Base-by-base conservation (phyloP, 2,113 vertebrate genomes). In the Dissostichus mawsoni region DNA sequence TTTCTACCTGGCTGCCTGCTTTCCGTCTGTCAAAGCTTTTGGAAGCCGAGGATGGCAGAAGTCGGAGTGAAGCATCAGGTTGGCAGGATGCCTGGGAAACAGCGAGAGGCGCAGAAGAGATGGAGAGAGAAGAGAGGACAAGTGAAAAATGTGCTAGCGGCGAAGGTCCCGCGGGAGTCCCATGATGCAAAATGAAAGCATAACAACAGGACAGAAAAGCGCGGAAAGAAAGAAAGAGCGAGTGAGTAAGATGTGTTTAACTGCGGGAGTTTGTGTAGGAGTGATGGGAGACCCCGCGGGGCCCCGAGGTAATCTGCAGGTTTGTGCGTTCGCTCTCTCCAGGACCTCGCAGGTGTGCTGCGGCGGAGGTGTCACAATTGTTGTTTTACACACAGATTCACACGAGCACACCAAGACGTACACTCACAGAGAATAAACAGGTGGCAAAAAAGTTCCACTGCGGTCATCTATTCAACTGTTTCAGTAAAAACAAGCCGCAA, bases 181-280 rank as follows among this genome's bases (percentile, higher is more conserved):
- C 53, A 41, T 11, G 44, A 79, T 83, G 81, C 84, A 87, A 81
- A 90, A 85, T 73, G 81, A 92, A 88, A 87, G 83, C 58, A 18
- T 16, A 87, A 86, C 83, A 87, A 85, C 79, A 55, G 86, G 83
- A 88, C 82, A 65, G 83, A 83, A 48, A 48, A 62, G 66, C 72
- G 76, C 18, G 14, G 57, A 47, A 58, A 62, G 76, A 45, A 68
- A 51, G 67, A 80, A 61, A n/a, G 82, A 78, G 65, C 16, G 57
- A 70, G 82, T 41, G 81, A 82, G 78, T 76, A 51, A 76, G 87
- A 90, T 74, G 74, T 78, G 83, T 86, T 90, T 87, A 84, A 83
- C 90, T 63, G 81, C 78, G 52, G 82, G 89, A 80, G 87, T 79
- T 72, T 81, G 83, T 74, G 92, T 87, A 50, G 86, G 84, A 90